phyloP scores from a whole-genome alignment of 2,797 vertebrate genomes.

The Mormyrus hasselquistii region DNA sequence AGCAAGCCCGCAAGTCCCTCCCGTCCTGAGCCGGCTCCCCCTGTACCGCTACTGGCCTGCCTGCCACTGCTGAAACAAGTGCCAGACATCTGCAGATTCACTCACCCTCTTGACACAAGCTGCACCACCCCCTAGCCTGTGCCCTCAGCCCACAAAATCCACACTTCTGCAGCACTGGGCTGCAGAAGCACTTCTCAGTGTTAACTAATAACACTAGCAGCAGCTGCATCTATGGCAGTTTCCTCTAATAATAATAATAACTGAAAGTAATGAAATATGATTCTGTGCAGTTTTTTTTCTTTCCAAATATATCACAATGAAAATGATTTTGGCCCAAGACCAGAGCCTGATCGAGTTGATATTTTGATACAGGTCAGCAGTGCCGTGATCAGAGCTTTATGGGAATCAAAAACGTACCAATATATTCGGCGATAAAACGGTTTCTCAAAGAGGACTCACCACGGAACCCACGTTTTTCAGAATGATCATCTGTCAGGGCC shows the following conservation, averaged over 20 bases:
- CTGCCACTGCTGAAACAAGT: background rate
- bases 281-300: background rate
- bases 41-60: background rate
- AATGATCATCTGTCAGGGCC: background rate
- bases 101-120: background rate
- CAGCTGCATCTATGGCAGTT: background rate
- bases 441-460: background rate
- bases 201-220: background rate
- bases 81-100: background rate
- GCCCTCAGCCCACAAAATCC: background rate
- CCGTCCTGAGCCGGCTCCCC: background rate
- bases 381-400: background rate
- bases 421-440: background rate
- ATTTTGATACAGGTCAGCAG: background rate
- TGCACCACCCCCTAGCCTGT: background rate
- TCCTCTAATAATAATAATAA: background rate
- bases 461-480: background rate
- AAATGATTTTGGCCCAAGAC: background rate
- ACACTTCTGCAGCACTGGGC: background rate
- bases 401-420: background rate
- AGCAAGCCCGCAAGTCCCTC: background rate
- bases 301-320: background rate
- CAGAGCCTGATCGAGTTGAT: background rate
- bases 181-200: background rate
- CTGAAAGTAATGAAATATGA: background rate